Percentiles rank a stretch among this genome's conserved stretches.
Conservation (phyloP, 2,113 vertebrate genomes). For the Azemiops feae region DNA sequence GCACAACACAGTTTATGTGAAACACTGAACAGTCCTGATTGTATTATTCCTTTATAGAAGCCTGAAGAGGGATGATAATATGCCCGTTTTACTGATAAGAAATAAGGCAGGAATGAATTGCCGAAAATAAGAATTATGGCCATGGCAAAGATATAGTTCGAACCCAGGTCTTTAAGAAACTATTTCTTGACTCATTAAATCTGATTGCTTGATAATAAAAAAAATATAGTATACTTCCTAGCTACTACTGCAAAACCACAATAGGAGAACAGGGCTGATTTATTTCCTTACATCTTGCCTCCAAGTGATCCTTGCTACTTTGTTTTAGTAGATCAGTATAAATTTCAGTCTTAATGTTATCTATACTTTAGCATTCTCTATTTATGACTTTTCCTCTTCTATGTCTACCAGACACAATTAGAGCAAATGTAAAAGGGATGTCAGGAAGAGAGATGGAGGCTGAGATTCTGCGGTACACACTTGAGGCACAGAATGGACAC, state of each 20-base stretch:
- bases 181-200: not conserved
- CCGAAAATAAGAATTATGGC: not conserved
- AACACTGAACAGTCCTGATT: not conserved
- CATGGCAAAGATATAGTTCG: not conserved
- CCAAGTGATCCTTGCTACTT: not conserved
- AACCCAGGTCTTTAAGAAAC: not conserved
- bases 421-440: slow-evolving; percentile 34
- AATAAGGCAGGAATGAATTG: not conserved
- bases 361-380: slow-evolving; percentile 40
- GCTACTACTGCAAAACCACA: slow-evolving; percentile 16
- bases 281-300: not conserved
- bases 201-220: not conserved
- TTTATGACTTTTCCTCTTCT: slow-evolving; percentile 51
- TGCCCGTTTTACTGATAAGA: not conserved
- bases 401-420: not conserved
- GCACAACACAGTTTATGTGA: not conserved
- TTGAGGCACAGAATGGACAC: slow-evolving; percentile 43
- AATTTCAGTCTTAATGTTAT: slow-evolving; percentile 41
- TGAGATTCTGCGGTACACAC: not conserved
- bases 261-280: slow-evolving; percentile 7
- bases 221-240: not conserved
- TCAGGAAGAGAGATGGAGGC: slow-evolving; percentile 33
- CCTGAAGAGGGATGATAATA: not conserved
- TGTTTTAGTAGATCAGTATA: slow-evolving; percentile 43
- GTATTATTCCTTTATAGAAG: not conserved